Base-by-base conservation (phyloP, 2,888 invertebrate species). In the Gryllus longicercus region DNA sequence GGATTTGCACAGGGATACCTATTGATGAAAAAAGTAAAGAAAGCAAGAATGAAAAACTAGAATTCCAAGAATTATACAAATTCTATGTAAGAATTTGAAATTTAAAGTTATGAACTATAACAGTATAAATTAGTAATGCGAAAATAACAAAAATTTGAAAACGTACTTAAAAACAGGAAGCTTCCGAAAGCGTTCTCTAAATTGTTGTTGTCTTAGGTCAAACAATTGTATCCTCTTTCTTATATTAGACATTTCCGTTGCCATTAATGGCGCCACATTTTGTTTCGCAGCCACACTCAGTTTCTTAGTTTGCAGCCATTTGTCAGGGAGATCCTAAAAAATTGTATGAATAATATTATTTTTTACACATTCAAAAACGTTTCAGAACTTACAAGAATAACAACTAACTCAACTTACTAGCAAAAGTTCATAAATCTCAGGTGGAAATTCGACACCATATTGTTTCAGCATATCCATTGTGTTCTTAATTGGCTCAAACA, bases 401-500 rank as follows among this genome's bases (percentile, higher is more conserved):
- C 8, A 38, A 38, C 38, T 38, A 5, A 38, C 38, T 63, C n/a
- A 10, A 23, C 23, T 75, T 76, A 78, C 80, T 76, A 81, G 75
- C 11, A 82, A 75, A 25, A 81, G 82, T 75, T 82, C 51, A 78
- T 78, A 81, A 18, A 79, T 78, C 83, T 93, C 93, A 83, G 96
- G 95, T 0, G 93, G 91, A 87, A 98, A 94, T 84, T 96, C 95
- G 38, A 96, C 95, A n/a, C 94, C 93, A 84, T 97, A 97, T 1
- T 91, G 90, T 84, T 93, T 93, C 16, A 98, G 89, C 12, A 97
- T 89, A 82, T 96, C 93, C 78, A 97, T 95, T 76, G 95, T 95
- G 84, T 95, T 93, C 85, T 94, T 92, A 0, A 97, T 88, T 0
- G 96, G 96, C 50, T 95, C 95, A 86, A 98, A 98, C 95, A 97